Percentiles rank a stretch among this genome's conserved stretches.
These are phyloP conservation scores for Lasioglossum marginatum DNA, from an alignment of 2,888 invertebrate species.

Conservation along the genomic window DNA sequence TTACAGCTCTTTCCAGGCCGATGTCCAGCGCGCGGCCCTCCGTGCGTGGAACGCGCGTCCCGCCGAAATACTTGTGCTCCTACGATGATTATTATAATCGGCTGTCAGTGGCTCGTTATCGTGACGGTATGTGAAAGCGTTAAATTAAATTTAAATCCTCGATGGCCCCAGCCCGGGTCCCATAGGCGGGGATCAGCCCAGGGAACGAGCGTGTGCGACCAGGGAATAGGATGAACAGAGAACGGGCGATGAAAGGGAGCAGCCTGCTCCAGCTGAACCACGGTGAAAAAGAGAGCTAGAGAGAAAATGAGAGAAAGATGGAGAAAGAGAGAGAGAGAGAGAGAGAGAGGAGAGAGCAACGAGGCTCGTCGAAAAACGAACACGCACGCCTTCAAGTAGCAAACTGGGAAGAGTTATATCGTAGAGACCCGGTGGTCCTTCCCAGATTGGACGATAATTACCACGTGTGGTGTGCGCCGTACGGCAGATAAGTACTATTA, in stretches of 20 bases:
- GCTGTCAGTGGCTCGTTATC: slow-evolving; percentile 73
- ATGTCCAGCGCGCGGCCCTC: slow-evolving; percentile 31
- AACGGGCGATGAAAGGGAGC: not conserved
- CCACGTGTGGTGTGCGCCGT: slow-evolving; percentile 68
- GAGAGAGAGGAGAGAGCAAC: slow-evolving; percentile 5
- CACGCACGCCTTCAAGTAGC: slow-evolving; percentile 69
- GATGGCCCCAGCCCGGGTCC: slow-evolving; percentile 25
- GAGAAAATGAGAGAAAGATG: not conserved
- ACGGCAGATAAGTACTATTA: slow-evolving; percentile 73
- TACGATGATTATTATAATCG: slow-evolving; percentile 74
- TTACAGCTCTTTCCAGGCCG: slow-evolving; percentile 65
- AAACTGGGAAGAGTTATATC: slow-evolving; percentile 72
- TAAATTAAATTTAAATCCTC: slow-evolving; percentile 72
- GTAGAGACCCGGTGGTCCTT: slow-evolving; percentile 71
- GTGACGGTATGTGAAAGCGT: slow-evolving; percentile 72
- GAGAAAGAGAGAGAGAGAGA: not conserved
- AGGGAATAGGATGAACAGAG: not conserved
- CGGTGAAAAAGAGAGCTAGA: not conserved
- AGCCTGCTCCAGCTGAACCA: not conserved
- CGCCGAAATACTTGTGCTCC: slow-evolving; percentile 56
- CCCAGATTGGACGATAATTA: slow-evolving; percentile 73
- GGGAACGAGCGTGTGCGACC: not conserved
- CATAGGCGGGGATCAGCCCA: slow-evolving; percentile 17
- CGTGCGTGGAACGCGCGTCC: slow-evolving; percentile 1
- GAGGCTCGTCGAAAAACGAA: slow-evolving; percentile 51